A percentile compares a stretch with the other conserved stretches of the same genome.
phyloP scores from a whole-genome alignment of 2,113 vertebrate genomes.

The Ceratotherium simum region DNA sequence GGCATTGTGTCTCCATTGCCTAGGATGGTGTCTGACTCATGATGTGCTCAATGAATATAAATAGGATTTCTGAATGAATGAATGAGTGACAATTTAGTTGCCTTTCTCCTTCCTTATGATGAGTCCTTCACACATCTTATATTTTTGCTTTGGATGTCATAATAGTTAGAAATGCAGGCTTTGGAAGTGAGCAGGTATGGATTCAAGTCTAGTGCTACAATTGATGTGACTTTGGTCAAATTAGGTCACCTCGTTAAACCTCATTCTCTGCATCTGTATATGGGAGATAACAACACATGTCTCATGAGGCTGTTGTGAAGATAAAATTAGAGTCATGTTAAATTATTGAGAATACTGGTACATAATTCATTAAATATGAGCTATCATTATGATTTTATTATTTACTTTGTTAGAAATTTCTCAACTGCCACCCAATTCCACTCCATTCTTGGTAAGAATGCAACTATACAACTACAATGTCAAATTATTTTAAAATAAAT shows the following conservation, averaged over 20 bases:
- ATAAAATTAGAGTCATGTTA: not conserved
- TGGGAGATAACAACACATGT: not conserved
- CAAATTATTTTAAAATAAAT: slow-evolving; percentile 48
- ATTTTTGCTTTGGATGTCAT: not conserved
- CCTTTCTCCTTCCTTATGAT: not conserved
- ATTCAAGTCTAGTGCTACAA: not conserved
- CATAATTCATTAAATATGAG: not conserved
- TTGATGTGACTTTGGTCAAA: not conserved
- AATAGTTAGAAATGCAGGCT: not conserved
- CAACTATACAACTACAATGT: not conserved
- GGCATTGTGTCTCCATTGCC: not conserved
- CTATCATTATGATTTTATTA: not conserved
- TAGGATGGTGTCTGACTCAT: not conserved
- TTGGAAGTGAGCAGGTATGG: not conserved
- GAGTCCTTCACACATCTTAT: not conserved
- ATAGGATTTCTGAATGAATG: not conserved
- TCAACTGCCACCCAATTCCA: not conserved
- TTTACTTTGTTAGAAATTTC: slow-evolving; percentile 51
- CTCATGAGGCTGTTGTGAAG: not conserved
- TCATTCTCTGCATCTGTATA: not conserved
- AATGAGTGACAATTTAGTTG: not conserved
- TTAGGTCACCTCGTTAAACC: not conserved
- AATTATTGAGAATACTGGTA: not conserved
- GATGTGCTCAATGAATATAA: not conserved
- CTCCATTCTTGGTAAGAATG: not conserved